These are phyloP conservation scores for Otis tarda DNA, from an alignment of 2,113 vertebrate genomes.

Conservation along the genomic window DNA sequence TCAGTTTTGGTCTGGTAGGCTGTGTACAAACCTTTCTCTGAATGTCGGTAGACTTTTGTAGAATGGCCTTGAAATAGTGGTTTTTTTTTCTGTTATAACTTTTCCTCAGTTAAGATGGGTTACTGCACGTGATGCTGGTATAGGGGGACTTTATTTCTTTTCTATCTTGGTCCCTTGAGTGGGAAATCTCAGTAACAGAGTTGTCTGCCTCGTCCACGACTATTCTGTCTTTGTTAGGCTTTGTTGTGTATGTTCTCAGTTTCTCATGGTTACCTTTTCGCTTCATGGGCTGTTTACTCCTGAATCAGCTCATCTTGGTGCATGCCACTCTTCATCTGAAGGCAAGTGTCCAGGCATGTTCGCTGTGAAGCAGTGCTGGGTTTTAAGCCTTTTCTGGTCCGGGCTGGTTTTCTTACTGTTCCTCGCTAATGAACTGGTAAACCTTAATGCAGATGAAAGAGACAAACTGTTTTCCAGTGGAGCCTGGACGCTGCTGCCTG, in stretches of 20 bases:
- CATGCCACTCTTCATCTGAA: not conserved
- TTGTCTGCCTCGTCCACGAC: not conserved
- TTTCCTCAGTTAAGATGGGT: not conserved
- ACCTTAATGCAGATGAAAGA: not conserved
- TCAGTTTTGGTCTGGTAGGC: not conserved
- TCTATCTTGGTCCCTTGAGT: not conserved
- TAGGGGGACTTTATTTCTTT: not conserved
- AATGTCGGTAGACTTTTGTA: not conserved
- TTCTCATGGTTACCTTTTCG: not conserved
- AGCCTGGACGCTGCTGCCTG: not conserved
- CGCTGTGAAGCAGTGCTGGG: not conserved
- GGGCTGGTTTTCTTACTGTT: not conserved
- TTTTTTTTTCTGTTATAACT: not conserved
- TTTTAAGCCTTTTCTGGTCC: not conserved
- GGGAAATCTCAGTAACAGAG: not conserved
- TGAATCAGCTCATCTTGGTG: not conserved
- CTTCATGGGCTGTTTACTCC: not conserved
- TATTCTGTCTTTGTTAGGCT: not conserved
- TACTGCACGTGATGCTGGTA: not conserved
- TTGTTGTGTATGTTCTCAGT: rapidly evolving
- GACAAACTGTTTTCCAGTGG: not conserved
- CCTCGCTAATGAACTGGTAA: not conserved
- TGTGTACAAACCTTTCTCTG: not conserved
- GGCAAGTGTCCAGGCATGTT: not conserved
- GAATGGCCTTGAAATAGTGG: not conserved